Percentiles rank a stretch among this genome's conserved stretches.
Conservation (phyloP, 2,113 vertebrate species). For the Ameiurus melas region DNA sequence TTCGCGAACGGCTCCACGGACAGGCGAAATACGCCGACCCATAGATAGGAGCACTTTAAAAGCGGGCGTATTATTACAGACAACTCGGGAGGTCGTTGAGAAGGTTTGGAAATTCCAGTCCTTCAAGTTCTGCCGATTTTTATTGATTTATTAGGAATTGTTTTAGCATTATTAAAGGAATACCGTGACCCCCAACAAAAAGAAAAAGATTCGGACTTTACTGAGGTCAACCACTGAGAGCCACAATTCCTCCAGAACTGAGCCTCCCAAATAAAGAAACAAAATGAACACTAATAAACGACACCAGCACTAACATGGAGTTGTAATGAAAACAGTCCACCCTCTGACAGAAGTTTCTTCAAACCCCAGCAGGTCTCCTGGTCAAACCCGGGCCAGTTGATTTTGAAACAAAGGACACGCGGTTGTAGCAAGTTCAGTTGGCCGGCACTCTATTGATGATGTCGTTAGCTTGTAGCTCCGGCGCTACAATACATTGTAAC, state of each 20-base stretch:
- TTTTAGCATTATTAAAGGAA: no score
- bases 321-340: not conserved
- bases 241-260: not conserved
- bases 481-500: constrained; percentile 32
- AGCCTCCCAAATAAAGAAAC: no score
- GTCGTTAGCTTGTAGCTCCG: constrained; percentile 25
- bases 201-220: no score
- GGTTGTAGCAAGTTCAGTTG: constrained; percentile 14
- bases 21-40: no score
- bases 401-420: not conserved
- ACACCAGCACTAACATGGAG: not conserved
- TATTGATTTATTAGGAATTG: no score
- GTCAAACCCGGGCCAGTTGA: not conserved
- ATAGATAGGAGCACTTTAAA: no score
- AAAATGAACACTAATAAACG: not conserved
- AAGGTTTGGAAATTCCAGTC: no score
- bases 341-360: not conserved
- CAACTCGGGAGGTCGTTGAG: no score
- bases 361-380: not conserved
- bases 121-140: no score
- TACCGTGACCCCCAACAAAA: no score
- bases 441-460: constrained; percentile 28
- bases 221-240: not conserved
- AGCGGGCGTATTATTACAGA: no score
- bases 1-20: no score